Evolutionary conservation across 2,888 invertebrate species (phyloP).

Genomic region (Orchestes rusci): DNA sequence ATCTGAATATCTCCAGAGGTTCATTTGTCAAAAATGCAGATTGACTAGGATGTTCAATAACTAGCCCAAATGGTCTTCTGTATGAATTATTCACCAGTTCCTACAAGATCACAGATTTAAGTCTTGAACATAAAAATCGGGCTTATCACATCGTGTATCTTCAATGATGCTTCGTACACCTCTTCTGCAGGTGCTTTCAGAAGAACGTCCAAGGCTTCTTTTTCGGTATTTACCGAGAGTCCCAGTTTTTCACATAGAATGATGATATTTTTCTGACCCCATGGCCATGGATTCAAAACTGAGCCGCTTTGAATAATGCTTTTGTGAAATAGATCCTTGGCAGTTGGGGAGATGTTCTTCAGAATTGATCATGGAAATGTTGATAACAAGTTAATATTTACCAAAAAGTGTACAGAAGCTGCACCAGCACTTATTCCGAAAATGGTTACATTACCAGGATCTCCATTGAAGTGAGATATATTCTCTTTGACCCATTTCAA

Average conservation of each 20-base stretch:
- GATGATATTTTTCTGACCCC: slow-evolving; percentile 21
- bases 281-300: slow-evolving; percentile 26
- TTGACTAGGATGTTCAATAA: slow-evolving; percentile 29
- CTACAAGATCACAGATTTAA: no score
- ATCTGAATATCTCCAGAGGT: slow-evolving; percentile 30
- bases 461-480: slow-evolving; percentile 45
- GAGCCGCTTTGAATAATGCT: slow-evolving; percentile 31
- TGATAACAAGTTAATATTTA: slow-evolving; percentile 19
- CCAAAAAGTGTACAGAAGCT: slow-evolving; percentile 44
- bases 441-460: slow-evolving; percentile 47
- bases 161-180: slow-evolving; percentile 20
- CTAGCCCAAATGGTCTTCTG: slow-evolving; percentile 24
- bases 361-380: not conserved
- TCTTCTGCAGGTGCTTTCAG: slow-evolving; percentile 35
- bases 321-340: slow-evolving; percentile 36
- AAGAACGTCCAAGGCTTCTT: slow-evolving; percentile 39
- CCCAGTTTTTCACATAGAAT: slow-evolving; percentile 24
- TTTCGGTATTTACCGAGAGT: slow-evolving; percentile 35
- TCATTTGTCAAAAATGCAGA: slow-evolving; percentile 32
- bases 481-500: slow-evolving; percentile 47
- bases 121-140: not conserved
- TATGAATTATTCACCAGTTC: not conserved
- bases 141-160: slow-evolving; percentile 19
- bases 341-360: slow-evolving; percentile 38
- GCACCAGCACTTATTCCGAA: slow-evolving; percentile 49